Evolutionary conservation across 1,140 invertebrate genomes (phyloP), one percentile per base, ranked within the genome.

Genomic region (Drosophila sp.): DNA sequence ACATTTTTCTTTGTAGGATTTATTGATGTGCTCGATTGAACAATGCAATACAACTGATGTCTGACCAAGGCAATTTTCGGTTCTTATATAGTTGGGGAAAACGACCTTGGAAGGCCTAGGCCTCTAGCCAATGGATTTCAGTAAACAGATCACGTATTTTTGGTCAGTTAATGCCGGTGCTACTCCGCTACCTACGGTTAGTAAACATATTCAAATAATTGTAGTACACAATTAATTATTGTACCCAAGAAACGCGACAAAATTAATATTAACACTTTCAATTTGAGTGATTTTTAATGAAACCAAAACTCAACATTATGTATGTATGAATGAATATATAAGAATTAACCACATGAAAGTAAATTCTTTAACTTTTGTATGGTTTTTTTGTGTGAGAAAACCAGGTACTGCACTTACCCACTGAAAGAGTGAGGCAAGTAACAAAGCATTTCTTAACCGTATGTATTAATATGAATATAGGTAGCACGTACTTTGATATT

Each of bases 11-110:
- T 29, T 60, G 50, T 54, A 44, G 55, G 30, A 50, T 72, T 81
- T 65, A 66, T 56, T 60, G 55, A 64, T 70, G 60, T 66, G 79
- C 61, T 70, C 76, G 33, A 79, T 67, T 76, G 41, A 72, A 64
- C 82, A 76, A 50, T 50, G 7, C 23, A 86, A 84, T 76, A 72
- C 66, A 87, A 87, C 80, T 90, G 80, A 90, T 90, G 68, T 40
- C 61, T 58, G 29, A 69, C 7, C 47, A 40, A 35, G 10, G 3
- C 54, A n/a, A 8, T 23, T 50, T 17, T 27, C 32, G 40, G 4
- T 5, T 60, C 54, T 82, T 82, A 70, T 82, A 82, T 82, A 78
- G 61, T 33, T 33, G n/a, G 6, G 40, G 11, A 23, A 33, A 61
- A 25, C 60, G 58, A 78, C 78, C 77, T 72, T 76, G 80, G 63